phyloP scores from a whole-genome alignment of 2,797 vertebrate genomes.

The Pseudochaenichthys georgianus region DNA sequence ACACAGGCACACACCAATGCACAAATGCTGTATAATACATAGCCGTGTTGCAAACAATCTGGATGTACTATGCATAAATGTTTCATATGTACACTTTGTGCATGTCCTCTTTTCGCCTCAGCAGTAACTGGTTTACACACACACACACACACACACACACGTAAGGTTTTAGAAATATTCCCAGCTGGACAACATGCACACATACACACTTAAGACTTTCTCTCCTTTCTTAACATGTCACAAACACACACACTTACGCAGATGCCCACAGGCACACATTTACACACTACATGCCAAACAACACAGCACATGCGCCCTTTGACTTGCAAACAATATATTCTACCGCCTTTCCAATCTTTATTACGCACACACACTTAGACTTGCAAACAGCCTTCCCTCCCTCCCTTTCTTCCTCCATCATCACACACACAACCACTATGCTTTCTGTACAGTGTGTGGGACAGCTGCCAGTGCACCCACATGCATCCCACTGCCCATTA shows the following conservation, averaged over 20 bases:
- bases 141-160: conserved; percentile 2
- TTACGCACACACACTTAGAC: conserved; percentile 52
- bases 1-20: conserved; percentile 26
- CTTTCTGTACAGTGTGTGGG: conserved; percentile 66
- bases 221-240: not conserved
- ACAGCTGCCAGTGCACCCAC: conserved; percentile 70
- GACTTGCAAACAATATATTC: conserved; percentile 43
- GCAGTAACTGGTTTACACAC: conserved; percentile 17
- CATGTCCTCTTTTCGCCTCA: conserved; percentile 19
- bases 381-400: conserved; percentile 47
- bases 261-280: conserved; percentile 2
- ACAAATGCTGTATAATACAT: conserved; percentile 14
- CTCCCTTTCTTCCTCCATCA: conserved; percentile 20
- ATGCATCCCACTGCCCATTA: conserved; percentile 69
- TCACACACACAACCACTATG: conserved; percentile 42
- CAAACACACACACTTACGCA: conserved; percentile 4
- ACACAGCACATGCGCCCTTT: conserved; percentile 33
- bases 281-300: conserved; percentile 13
- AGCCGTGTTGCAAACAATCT: conserved; percentile 51
- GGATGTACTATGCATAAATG: conserved; percentile 49
- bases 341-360: conserved; percentile 35
- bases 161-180: too few relatives aligned
- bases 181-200: too few relatives aligned
- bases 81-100: conserved; percentile 53
- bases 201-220: not conserved